Base-by-base conservation (phyloP, 2,113 vertebrate genomes). In the Xyliphius kryptos region DNA sequence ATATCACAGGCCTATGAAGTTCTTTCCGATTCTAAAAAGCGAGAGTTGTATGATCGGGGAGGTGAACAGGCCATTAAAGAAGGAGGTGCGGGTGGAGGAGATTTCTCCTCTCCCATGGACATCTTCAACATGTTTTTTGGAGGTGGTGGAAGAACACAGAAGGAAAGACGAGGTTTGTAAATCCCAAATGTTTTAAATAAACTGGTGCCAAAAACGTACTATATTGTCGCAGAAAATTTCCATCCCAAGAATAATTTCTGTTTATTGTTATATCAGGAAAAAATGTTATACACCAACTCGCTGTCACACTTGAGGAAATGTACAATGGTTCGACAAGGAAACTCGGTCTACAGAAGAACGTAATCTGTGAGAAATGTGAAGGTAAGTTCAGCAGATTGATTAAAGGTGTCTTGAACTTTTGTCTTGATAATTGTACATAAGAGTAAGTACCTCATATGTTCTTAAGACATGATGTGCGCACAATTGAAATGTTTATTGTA, bases 101-200 rank as follows among this genome's bases (percentile, higher is more conserved):
- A 70, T 54, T 92, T 90, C 81, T 86, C 88, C 8, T 94, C 92
- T 13, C 94, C 96, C 22, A 99, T 93, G 91, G 95, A 99, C 82
- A 94, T 99, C 80, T 98, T 98, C 77, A 91, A 98, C 85, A 98
- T 97, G 94, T 99, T 99, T 80, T 99, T 99, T 80, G 96, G 95
- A 65, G 96, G 94, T 40, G 93, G 94, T 62, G 91, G 94, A 68
- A 88, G 91, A 73, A 95, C 90, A 88, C 89, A 93, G 66, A 88
- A 91, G 81, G 95, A 99, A 76, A 91, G 92, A 74, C 91, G 81
- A 91, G 94, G 96, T 97, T 79, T 80, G 70, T 1, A 10, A 20
- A 8, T 15, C 12, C 12, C 15, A 13, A 2, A 48, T 14, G 47
- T 36, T 19, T 9, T 46, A 4, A 9, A n/a, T n/a, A n/a, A n/a